Conservation (phyloP, 2,888 invertebrate species). For the Thysanoteuthis rhombus region DNA sequence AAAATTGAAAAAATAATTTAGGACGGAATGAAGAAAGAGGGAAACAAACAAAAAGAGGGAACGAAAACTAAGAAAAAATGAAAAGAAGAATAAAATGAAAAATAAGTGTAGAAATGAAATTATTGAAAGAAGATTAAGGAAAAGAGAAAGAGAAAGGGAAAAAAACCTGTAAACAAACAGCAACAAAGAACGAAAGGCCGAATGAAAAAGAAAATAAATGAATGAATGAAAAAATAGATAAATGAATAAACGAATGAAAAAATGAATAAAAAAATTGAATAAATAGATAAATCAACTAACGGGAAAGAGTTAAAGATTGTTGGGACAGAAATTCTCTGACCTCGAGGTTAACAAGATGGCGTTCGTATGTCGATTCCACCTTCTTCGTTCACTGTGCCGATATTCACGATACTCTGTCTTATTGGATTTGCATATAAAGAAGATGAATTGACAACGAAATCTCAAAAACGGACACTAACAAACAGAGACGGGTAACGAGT, state of each 20-base stretch:
- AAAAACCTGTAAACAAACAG: too few species aligned
- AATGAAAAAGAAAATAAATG: too few species aligned
- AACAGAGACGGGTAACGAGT: not conserved
- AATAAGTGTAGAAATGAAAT: too few species aligned
- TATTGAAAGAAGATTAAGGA: too few species aligned
- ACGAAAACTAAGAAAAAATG: too few species aligned
- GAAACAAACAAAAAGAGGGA: too few species aligned
- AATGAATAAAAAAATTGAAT: too few species aligned
- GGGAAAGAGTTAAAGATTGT: not conserved
- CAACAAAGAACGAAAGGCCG: too few species aligned
- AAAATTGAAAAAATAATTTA: too few species aligned
- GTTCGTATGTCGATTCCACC: not conserved
- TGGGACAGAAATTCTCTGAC: not conserved
- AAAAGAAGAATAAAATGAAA: too few species aligned
- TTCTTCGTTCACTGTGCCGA: not conserved
- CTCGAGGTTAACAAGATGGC: not conserved
- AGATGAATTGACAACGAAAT: not conserved
- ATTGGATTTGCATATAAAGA: not conserved
- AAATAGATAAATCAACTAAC: not conserved
- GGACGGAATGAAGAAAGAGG: too few species aligned
- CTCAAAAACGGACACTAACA: not conserved
- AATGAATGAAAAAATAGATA: not conserved
- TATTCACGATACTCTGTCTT: not conserved
- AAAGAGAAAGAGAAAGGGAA: too few species aligned
- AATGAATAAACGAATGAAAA: not conserved